These are phyloP conservation scores for Pangasius macronema DNA, from an alignment of 2,797 vertebrate genomes.

Conservation along the genomic window DNA sequence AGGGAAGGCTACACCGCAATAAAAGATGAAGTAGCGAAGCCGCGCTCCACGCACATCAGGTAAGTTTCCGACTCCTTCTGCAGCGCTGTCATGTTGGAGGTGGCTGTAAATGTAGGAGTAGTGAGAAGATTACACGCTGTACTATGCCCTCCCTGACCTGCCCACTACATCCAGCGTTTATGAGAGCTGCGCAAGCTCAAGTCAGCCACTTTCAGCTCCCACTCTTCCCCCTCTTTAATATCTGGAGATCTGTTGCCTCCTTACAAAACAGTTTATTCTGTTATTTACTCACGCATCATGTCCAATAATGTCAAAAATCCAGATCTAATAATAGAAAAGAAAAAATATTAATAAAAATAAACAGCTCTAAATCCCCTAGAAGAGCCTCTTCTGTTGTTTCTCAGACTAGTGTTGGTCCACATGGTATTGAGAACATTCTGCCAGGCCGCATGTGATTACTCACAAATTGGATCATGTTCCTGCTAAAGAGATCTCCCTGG, in stretches of 20 bases:
- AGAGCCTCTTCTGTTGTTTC: conserved; percentile 20
- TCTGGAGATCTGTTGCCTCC: background rate
- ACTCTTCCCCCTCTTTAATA: background rate
- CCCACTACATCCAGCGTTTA: conserved; percentile 11
- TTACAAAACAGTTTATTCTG: background rate
- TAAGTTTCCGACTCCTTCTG: conserved; percentile 56
- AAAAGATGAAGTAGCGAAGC: conserved; percentile 68
- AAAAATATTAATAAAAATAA: conserved; percentile 2
- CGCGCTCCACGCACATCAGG: conserved; percentile 69
- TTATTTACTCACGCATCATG: background rate
- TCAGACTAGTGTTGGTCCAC: conserved; percentile 24
- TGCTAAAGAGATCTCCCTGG: conserved; percentile 46
- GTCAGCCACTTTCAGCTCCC: conserved; percentile 4
- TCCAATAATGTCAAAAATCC: background rate
- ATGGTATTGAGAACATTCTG: conserved; percentile 44
- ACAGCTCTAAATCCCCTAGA: background rate
- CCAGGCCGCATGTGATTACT: conserved; percentile 53
- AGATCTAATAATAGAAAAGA: background rate
- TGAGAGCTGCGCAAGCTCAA: background rate
- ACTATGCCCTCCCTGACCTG: conserved; percentile 44
- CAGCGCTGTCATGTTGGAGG: conserved; percentile 5
- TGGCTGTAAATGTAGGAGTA: conserved; percentile 19
- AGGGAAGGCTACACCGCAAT: conserved; percentile 71
- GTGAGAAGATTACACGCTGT: conserved; percentile 36
- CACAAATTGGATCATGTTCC: conserved; percentile 58